phyloP scores from a whole-genome alignment of 2,888 invertebrate species.

The Hedychridium roseum region DNA sequence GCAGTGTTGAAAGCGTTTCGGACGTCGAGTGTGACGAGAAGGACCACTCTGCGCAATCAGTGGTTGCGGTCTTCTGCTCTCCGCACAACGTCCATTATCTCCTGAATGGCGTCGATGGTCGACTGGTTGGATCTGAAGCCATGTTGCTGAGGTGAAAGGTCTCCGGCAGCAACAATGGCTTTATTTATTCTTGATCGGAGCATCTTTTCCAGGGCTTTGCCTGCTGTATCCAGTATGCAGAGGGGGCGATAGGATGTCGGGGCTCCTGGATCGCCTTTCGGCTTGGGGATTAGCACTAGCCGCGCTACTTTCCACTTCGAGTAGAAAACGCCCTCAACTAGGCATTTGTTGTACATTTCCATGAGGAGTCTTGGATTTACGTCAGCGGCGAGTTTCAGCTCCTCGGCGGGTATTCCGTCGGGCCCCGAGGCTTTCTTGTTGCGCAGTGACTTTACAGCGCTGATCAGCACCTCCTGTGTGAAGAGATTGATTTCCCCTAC shows the following conservation, averaged over 20 bases:
- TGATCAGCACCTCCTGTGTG: conserved; percentile 18
- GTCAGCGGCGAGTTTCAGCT: conserved; percentile 19
- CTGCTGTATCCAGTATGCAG: conserved; percentile 38
- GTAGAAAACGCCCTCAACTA: conserved; percentile 18
- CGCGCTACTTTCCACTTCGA: conserved; percentile 27
- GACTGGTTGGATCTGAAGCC: conserved; percentile 21
- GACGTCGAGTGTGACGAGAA: conserved; percentile 26
- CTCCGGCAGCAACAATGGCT: conserved; percentile 19
- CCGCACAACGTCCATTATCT: conserved; percentile 17
- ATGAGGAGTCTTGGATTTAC: no score
- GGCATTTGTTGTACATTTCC: no score
- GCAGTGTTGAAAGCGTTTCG: conserved; percentile 26
- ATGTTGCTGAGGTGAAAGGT: conserved; percentile 7
- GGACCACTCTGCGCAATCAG: conserved; percentile 17
- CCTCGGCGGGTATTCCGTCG: conserved; percentile 34
- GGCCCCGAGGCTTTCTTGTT: conserved; percentile 32
- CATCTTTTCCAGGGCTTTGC: conserved; percentile 37
- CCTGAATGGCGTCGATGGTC: conserved; percentile 23
- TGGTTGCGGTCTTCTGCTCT: conserved; percentile 11
- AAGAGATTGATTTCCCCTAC: conserved; percentile 13
- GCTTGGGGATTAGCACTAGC: conserved; percentile 19
- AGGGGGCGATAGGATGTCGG: conserved; percentile 37
- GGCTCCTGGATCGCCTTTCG: conserved; percentile 17
- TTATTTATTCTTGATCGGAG: conserved; percentile 29
- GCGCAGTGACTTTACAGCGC: conserved; percentile 16